A percentile compares a stretch with the other conserved stretches of the same genome.
Conservation (phyloP, 2,113 vertebrate species). For the Hiodon alosoides region DNA sequence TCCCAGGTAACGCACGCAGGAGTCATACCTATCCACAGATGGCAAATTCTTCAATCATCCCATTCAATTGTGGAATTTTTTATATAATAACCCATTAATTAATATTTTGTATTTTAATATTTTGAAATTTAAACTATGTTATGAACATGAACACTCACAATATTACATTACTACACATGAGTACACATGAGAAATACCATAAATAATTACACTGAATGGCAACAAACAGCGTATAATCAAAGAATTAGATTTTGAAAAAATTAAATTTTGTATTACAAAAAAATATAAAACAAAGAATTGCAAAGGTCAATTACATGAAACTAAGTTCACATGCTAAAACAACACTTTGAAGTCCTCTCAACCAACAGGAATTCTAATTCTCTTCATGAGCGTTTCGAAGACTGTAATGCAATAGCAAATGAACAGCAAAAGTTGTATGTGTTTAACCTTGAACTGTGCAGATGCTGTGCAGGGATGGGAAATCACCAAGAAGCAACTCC, state of each 20-base stretch:
- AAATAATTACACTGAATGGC: too few species aligned
- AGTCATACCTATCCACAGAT: too few species aligned
- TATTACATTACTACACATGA: too few species aligned
- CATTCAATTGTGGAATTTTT: constrained; percentile 15
- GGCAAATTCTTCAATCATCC: background rate
- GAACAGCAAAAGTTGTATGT: background rate
- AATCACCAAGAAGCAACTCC: constrained; percentile 13
- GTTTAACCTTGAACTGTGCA: background rate
- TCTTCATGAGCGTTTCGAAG: background rate
- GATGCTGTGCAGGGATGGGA: constrained; percentile 2
- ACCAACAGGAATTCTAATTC: background rate
- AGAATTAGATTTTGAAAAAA: too few species aligned
- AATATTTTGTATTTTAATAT: background rate
- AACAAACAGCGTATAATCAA: too few species aligned
- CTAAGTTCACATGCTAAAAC: too few species aligned
- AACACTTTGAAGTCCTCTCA: too few species aligned
- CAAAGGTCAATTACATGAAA: too few species aligned
- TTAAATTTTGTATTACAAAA: too few species aligned
- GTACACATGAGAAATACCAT: too few species aligned
- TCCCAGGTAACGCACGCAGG: too few species aligned
- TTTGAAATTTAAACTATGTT: constrained; percentile 10
- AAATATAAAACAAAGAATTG: too few species aligned
- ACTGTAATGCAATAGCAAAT: background rate
- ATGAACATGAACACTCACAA: background rate
- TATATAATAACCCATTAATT: background rate